These are phyloP conservation scores for Synaphobranchus kaupii DNA, from an alignment of 2,797 vertebrate genomes.

Conservation along the genomic window DNA sequence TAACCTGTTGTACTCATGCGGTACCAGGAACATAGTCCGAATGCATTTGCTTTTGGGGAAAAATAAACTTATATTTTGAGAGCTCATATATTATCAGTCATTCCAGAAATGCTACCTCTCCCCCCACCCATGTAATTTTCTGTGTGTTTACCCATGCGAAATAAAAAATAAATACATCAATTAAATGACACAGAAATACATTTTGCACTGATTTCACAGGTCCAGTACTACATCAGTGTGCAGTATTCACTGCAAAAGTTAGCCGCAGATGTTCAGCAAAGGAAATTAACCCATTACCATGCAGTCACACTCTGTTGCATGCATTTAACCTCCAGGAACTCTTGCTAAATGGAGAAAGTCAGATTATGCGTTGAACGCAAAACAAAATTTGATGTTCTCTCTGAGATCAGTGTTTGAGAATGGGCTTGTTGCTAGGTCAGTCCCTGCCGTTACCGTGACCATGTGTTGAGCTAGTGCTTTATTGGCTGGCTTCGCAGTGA, in stretches of 20 bases:
- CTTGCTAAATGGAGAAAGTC: neutral
- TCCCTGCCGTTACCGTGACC: neutral
- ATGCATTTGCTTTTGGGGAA: neutral
- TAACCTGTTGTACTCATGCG: neutral
- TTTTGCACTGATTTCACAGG: neutral
- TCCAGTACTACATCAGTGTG: neutral
- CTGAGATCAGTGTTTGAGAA: neutral
- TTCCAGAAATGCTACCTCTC: neutral
- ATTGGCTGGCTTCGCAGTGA: conserved; percentile 28
- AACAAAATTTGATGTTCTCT: neutral
- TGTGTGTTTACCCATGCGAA: neutral
- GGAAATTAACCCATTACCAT: neutral
- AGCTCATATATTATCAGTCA: neutral
- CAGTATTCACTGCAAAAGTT: neutral
- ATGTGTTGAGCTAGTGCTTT: neutral
- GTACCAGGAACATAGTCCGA: neutral
- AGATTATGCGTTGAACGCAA: neutral
- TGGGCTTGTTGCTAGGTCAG: neutral
- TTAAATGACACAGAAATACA: neutral
- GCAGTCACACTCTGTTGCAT: neutral
- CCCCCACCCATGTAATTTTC: neutral
- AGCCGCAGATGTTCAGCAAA: neutral
- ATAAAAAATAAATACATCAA: neutral
- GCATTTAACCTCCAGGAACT: neutral
- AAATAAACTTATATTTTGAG: neutral